Conservation (phyloP, 2,888 invertebrate genomes). For the Caenorhabditis virilis region DNA sequence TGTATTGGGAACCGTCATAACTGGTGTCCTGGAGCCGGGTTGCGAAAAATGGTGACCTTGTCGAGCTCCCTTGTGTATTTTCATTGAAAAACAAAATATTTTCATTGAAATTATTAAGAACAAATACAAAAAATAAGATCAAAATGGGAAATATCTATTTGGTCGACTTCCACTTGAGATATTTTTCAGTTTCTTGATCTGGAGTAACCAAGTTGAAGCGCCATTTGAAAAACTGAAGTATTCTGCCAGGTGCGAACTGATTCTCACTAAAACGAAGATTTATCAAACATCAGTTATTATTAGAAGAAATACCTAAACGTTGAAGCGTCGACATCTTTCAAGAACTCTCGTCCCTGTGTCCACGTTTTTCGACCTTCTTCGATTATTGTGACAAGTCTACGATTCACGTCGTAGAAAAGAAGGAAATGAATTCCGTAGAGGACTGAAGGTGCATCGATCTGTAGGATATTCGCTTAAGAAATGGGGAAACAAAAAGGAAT, state of each 20-base stretch:
- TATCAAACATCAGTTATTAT: background rate
- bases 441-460: conserved; percentile 46
- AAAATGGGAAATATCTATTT: no score
- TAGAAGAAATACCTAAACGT: conserved; percentile 31
- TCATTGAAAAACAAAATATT: no score
- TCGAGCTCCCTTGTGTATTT: no score
- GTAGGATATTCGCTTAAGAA: background rate
- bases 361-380: conserved; percentile 43
- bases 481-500: background rate
- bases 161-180: conserved; percentile 46
- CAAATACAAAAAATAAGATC: no score
- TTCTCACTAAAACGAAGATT: conserved; percentile 14
- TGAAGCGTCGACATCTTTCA: conserved; percentile 46
- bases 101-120: no score
- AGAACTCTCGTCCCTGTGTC: conserved; percentile 44
- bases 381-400: conserved; percentile 26
- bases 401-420: conserved; percentile 45
- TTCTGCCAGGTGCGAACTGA: conserved; percentile 24
- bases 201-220: conserved; percentile 44
- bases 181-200: conserved; percentile 40
- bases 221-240: conserved; percentile 53
- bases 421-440: conserved; percentile 40
- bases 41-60: no score
- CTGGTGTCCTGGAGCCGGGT: no score
- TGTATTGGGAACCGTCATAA: no score